Conservation (phyloP, 2,797 vertebrate genomes). For the Gadopsis bispinosus region DNA sequence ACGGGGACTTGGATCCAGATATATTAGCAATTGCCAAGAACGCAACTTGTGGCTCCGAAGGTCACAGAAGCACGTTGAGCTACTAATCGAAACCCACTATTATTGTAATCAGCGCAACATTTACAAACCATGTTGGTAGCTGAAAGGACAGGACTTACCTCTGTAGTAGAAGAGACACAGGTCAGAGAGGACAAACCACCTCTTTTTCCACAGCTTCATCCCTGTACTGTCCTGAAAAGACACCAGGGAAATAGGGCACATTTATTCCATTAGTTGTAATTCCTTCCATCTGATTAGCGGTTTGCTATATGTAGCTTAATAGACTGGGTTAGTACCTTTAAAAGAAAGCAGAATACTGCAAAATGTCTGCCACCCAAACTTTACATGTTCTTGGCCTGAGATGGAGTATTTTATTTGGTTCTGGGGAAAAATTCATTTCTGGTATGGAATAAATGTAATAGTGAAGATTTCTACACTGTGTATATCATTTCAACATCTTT, state of each 20-base stretch:
- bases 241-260: constrained; percentile 15
- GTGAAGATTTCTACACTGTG: background rate
- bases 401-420: constrained; percentile 9
- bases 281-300: background rate
- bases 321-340: background rate
- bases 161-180: constrained; percentile 99
- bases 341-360: background rate
- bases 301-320: background rate
- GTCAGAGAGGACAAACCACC: constrained; percentile 98
- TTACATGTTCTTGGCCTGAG: background rate
- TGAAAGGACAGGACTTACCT: constrained; percentile 86
- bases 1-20: constrained; percentile 20
- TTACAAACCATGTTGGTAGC: constrained; percentile 12
- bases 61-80: constrained; percentile 22
- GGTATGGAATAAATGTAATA: constrained; percentile 14
- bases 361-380: background rate
- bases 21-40: constrained; percentile 24
- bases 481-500: constrained; percentile 30
- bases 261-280: constrained; percentile 19
- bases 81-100: constrained; percentile 17
- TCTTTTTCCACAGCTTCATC: constrained; percentile 99
- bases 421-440: constrained; percentile 12
- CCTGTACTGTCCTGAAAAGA: constrained; percentile 93
- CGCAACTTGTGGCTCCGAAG: constrained; percentile 7
- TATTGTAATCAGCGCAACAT: constrained; percentile 3